These are phyloP conservation scores for Lucilia cuprina DNA, from an alignment of 1,140 invertebrate genomes.

Conservation along the genomic window DNA sequence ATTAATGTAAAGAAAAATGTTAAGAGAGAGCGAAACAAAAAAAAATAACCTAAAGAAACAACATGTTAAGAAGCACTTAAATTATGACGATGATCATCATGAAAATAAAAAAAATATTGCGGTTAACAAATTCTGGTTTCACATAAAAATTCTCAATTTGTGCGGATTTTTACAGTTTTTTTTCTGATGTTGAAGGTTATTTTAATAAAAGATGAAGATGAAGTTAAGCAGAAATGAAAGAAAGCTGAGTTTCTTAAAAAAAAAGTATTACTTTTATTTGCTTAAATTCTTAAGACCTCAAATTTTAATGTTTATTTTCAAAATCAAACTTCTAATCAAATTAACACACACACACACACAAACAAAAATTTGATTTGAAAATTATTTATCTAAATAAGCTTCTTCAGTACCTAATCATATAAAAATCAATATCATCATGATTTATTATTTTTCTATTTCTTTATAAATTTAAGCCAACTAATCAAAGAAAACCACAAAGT, in stretches of 20 bases:
- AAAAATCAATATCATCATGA: too few species aligned
- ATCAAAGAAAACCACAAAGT: too few species aligned
- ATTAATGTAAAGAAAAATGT: neutral
- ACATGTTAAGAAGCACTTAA: neutral
- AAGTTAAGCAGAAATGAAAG: neutral
- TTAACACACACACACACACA: neutral
- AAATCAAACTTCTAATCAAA: neutral
- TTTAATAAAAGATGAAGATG: neutral
- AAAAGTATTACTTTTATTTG: neutral
- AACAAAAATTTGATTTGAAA: neutral
- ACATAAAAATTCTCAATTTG: neutral
- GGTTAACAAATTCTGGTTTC: neutral
- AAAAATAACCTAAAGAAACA: neutral
- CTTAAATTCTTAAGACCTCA: too few species aligned
- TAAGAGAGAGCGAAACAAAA: neutral
- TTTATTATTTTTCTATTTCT: too few species aligned
- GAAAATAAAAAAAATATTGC: neutral
- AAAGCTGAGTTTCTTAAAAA: too few species aligned
- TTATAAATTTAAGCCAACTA: too few species aligned
- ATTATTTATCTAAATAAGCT: too few species aligned
- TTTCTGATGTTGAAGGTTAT: slow-evolving; percentile 12
- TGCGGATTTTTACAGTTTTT: neutral
- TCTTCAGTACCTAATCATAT: too few species aligned
- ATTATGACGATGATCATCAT: neutral
- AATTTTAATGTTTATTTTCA: too few species aligned